phyloP scores from a whole-genome alignment of 2,888 invertebrate genomes.

The Rhorus exstirpatorius region DNA sequence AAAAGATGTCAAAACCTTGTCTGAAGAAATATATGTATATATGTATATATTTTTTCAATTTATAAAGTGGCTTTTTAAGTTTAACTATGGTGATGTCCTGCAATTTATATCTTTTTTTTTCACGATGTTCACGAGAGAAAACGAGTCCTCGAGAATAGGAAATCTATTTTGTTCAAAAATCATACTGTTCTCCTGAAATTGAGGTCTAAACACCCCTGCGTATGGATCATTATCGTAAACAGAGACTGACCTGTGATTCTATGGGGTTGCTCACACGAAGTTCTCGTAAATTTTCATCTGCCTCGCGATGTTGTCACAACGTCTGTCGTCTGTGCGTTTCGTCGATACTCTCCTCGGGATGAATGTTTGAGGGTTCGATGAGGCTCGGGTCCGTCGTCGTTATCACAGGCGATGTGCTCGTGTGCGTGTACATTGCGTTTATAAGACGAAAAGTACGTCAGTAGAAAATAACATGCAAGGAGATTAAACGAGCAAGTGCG shows the following conservation, averaged over 20 bases:
- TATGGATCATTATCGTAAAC: not conserved
- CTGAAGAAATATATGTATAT: too few species aligned
- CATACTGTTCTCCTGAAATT: not conserved
- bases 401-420: constrained; percentile 60
- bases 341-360: constrained; percentile 21
- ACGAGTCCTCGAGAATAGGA: not conserved
- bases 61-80: too few species aligned
- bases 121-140: not conserved
- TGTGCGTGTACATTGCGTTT: not conserved
- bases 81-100: too few species aligned
- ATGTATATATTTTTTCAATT: too few species aligned
- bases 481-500: constrained; percentile 11
- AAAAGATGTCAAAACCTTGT: too few species aligned
- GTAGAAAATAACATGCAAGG: not conserved
- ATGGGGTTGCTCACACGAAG: constrained; percentile 11
- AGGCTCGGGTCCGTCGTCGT: constrained; percentile 42
- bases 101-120: not conserved
- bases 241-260: constrained; percentile 55
- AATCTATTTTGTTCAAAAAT: not conserved
- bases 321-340: not conserved
- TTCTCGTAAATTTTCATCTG: constrained; percentile 5
- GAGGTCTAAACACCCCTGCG: not conserved
- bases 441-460: not conserved
- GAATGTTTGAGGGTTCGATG: constrained; percentile 17
- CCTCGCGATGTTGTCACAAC: not conserved